These are phyloP conservation scores for Colius striatus DNA, from an alignment of 2,113 vertebrate genomes.

Conservation along the genomic window DNA sequence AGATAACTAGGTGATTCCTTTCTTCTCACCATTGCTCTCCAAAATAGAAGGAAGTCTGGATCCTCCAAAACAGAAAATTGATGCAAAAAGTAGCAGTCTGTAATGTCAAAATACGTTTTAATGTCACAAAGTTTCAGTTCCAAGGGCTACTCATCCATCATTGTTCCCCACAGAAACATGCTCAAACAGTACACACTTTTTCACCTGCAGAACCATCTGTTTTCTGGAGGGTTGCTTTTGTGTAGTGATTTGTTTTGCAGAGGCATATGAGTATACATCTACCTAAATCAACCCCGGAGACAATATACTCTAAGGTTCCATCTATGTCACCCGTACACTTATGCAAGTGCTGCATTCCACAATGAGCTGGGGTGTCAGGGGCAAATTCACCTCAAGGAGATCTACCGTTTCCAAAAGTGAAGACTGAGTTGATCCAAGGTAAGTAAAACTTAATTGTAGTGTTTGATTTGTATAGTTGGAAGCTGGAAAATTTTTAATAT, in stretches of 20 bases:
- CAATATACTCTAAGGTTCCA: rapidly evolving
- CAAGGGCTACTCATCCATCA: background rate
- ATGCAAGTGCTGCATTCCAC: rapidly evolving
- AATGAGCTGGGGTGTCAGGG: background rate
- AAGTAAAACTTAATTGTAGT: background rate
- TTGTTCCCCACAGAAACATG: background rate
- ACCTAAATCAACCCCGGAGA: background rate
- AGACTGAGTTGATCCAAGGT: background rate
- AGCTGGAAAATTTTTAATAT: background rate
- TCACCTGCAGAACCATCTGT: background rate
- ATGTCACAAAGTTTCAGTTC: background rate
- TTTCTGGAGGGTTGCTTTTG: background rate
- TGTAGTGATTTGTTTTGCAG: background rate
- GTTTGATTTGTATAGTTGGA: background rate
- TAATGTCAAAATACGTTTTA: background rate
- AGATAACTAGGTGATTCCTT: background rate
- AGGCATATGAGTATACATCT: background rate
- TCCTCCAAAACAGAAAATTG: background rate
- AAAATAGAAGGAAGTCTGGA: background rate
- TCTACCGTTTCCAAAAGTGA: background rate
- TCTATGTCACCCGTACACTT: background rate
- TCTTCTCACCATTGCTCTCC: background rate
- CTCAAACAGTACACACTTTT: background rate
- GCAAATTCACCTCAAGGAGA: background rate
- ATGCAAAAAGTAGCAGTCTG: background rate